Evolutionary conservation across 53 echinoderm and acorn worm genomes (phyloP), one percentile per base, ranked within the genome.

Genomic region (Henricia sp.): DNA sequence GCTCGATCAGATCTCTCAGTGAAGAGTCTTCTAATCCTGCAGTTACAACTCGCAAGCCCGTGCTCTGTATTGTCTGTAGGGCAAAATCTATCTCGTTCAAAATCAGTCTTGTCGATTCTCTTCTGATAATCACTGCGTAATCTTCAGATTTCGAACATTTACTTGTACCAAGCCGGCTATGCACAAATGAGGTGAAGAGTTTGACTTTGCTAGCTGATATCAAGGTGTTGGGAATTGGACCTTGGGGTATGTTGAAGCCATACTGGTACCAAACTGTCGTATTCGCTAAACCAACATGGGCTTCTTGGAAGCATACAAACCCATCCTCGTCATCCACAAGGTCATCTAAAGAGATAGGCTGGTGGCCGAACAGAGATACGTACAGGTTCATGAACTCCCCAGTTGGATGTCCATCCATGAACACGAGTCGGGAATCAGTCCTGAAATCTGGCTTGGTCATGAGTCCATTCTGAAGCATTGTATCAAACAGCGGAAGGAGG

Each of bases 201-300:
- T 72, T 72, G n/a, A 95, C 78, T 37, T 92, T 75, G 23, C 51
- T 83, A 1, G 92, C 83, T 6, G 94, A 87, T 2, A 95, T 52
- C 4, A 32, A 84, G 60, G 62, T 48, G 54, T 95, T 32, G 3
- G 84, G 36, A 36, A 99, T 9, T 17, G 94, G 89, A 34, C 94
- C 99, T 62, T 99, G 99, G 14, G 99, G 99, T 6, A 40, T 26
- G 8, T 84, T 36, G 53, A 99, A 99, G 23, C 99, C 99, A 89
- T 99, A 99, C 85, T 99, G 99, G 80, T 99, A 99, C 99, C 99
- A 99, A 6, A 80, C 86, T 46, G 99, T 90, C 6, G 57, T 21
- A n/a, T n/a, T n/a, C n/a, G n/a, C n/a, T n/a, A n/a, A n/a, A n/a
- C n/a, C n/a, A n/a, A n/a, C n/a, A n/a, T n/a, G n/a, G n/a, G n/a